Conservation (phyloP, 2,797 vertebrate genomes). For the Picus viridis region DNA sequence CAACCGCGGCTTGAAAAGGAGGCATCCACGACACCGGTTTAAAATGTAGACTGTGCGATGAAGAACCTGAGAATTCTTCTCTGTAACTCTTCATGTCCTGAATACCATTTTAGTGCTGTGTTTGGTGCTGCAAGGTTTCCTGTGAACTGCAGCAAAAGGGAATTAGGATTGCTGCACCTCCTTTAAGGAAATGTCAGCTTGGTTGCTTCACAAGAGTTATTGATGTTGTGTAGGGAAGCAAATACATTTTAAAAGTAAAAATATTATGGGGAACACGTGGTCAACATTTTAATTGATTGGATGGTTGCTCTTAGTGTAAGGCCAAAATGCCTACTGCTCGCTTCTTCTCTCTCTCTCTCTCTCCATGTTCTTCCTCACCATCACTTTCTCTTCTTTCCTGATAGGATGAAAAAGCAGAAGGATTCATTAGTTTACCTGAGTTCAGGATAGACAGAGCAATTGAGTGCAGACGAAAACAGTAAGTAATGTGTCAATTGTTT, state of each 20-base stretch:
- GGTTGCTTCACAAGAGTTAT: not conserved
- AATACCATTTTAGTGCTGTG: not conserved
- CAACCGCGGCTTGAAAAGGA: not conserved
- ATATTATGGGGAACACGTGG: not conserved
- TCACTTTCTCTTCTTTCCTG: not conserved
- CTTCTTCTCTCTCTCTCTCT: not conserved
- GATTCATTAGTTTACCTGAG: conserved; percentile 91
- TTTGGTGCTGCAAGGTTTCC: not conserved
- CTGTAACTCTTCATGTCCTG: not conserved
- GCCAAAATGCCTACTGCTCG: not conserved
- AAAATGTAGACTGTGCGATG: not conserved
- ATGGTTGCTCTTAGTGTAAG: not conserved
- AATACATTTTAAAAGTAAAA: not conserved
- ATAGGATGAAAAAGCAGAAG: conserved; percentile 91
- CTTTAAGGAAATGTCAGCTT: conserved; percentile 1
- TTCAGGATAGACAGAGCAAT: conserved; percentile 92
- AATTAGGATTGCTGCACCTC: not conserved
- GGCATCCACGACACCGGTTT: not conserved
- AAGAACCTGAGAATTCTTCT: not conserved
- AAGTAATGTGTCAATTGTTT: conserved; percentile 64
- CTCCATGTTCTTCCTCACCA: not conserved
- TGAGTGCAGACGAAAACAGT: conserved; percentile 91
- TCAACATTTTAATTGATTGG: not conserved
- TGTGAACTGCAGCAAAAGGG: not conserved
- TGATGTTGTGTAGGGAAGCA: not conserved